These are phyloP conservation scores for Synodontis membranacea DNA, from an alignment of 2,113 vertebrate species.

Conservation along the genomic window DNA sequence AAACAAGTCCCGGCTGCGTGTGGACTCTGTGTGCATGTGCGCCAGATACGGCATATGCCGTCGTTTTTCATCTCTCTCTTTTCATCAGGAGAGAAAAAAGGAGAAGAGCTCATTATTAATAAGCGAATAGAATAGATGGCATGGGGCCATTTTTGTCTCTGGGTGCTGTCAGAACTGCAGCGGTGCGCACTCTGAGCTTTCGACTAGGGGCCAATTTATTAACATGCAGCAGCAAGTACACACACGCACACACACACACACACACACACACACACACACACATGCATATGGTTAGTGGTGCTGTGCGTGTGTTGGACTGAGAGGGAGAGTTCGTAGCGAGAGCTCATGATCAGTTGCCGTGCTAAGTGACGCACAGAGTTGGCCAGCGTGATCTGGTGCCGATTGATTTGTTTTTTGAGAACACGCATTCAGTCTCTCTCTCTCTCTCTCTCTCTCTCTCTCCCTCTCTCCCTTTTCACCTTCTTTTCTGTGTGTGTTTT, in stretches of 20 bases:
- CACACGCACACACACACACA: constrained; percentile 7
- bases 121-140: constrained; percentile 64
- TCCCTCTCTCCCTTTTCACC: not conserved
- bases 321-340: constrained; percentile 36
- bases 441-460: too few species aligned
- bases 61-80: constrained; percentile 57
- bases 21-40: constrained; percentile 60
- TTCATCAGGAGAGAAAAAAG: constrained; percentile 61
- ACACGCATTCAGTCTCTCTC: not conserved
- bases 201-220: constrained; percentile 75
- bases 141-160: constrained; percentile 46
- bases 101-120: constrained; percentile 60
- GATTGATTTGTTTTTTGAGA: constrained; percentile 39
- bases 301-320: constrained; percentile 25
- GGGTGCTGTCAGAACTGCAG: constrained; percentile 42
- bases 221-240: constrained; percentile 68
- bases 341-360: constrained; percentile 33
- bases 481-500: constrained; percentile 9
- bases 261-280: constrained; percentile 7
- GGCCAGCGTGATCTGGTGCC: constrained; percentile 23
- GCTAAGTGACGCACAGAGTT: constrained; percentile 38
- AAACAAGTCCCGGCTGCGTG: constrained; percentile 60
- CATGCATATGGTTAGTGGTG: not conserved
- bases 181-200: constrained; percentile 51
- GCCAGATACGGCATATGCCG: constrained; percentile 32